phyloP scores from a whole-genome alignment of 2,113 vertebrate species.

The Callipepla squamata region DNA sequence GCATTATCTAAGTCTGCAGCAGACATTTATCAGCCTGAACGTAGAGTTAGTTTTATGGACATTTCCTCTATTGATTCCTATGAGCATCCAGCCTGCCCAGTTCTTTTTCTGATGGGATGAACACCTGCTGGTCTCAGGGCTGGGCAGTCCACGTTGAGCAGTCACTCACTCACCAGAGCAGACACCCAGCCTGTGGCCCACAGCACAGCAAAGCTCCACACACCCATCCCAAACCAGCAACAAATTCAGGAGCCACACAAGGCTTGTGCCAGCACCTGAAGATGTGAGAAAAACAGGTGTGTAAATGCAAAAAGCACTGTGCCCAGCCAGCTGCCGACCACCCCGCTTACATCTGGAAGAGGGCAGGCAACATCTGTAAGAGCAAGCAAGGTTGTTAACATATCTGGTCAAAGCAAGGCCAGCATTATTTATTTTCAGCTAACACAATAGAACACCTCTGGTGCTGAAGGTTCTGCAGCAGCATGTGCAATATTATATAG shows the following conservation, averaged over 20 bases:
- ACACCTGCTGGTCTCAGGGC: constrained; percentile 16
- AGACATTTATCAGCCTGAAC: background rate
- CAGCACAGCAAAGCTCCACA: rapidly evolving
- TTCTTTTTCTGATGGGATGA: background rate
- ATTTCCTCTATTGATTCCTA: rapidly evolving
- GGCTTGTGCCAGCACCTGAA: background rate
- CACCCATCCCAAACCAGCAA: rapidly evolving
- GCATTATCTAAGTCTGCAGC: background rate
- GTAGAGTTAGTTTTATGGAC: background rate
- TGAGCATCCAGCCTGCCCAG: background rate
- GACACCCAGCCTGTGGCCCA: rapidly evolving
- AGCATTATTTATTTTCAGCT: background rate
- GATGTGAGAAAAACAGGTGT: background rate
- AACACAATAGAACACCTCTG: background rate
- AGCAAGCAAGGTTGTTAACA: background rate
- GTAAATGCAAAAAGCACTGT: background rate
- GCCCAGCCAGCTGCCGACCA: background rate
- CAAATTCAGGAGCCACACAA: background rate
- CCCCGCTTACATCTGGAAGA: background rate
- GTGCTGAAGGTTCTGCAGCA: background rate
- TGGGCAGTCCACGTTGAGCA: background rate
- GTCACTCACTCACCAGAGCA: background rate
- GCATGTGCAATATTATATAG: background rate
- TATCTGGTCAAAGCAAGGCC: background rate
- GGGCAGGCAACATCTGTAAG: background rate